phyloP scores from a whole-genome alignment of 23 tunicate species.

The Aplidium turbinatum region DNA sequence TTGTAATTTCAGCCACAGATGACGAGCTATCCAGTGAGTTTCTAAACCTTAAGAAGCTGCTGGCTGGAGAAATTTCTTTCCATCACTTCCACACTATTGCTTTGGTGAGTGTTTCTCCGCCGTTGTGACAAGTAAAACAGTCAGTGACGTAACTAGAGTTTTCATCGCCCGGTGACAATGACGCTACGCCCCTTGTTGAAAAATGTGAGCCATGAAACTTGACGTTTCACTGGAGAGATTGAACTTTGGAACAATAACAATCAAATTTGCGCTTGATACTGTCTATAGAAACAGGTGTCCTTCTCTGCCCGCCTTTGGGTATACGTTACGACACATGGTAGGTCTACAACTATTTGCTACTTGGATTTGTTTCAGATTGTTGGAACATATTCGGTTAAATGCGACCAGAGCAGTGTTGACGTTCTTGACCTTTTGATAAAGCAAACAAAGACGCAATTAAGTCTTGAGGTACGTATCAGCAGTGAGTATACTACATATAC shows the following conservation, averaged over 20 bases:
- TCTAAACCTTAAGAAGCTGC: background rate
- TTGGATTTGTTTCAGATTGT: constrained; percentile 23
- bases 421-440: background rate
- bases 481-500: no score
- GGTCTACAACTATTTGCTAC: no score
- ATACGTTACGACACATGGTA: no score
- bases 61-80: background rate
- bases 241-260: no score
- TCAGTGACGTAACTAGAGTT: background rate
- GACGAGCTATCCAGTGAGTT: background rate
- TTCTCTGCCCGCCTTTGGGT: no score
- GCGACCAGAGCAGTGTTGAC: background rate
- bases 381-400: background rate
- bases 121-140: background rate
- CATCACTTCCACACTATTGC: background rate
- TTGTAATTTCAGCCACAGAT: background rate
- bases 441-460: constrained; percentile 5
- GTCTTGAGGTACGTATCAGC: no score
- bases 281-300: no score
- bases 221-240: no score
- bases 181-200: no score
- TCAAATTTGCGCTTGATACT: no score
- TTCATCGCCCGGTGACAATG: no score
- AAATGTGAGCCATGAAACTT: no score
- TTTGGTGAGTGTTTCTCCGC: background rate